phyloP scores from a whole-genome alignment of 2,888 invertebrate genomes.

The Seladonia tumulorum region DNA sequence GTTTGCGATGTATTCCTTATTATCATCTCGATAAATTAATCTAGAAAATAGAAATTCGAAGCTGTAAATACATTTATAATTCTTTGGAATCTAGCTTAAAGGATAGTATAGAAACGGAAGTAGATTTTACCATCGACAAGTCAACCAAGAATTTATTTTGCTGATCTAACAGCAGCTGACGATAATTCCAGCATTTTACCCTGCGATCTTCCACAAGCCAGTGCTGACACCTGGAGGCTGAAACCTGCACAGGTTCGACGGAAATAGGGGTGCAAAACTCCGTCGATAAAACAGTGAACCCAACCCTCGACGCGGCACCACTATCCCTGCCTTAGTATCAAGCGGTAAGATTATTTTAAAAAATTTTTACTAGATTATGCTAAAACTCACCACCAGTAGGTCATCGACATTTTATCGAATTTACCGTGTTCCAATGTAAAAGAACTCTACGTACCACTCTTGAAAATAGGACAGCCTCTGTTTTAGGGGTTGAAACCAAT shows the following conservation, averaged over 20 bases:
- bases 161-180: neutral
- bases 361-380: neutral
- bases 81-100: neutral
- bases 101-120: neutral
- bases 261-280: slow-evolving; percentile 25
- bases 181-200: neutral
- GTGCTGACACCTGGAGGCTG: slow-evolving; percentile 43
- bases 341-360: slow-evolving; percentile 19
- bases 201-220: neutral
- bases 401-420: neutral
- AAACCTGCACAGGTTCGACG: fast-evolving
- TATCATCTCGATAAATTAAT: neutral
- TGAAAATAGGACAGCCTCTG: neutral
- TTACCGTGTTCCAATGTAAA: slow-evolving; percentile 10
- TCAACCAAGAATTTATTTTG: neutral
- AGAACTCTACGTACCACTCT: neutral
- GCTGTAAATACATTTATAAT: neutral
- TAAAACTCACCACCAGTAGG: neutral
- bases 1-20: neutral
- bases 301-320: neutral
- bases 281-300: slow-evolving; percentile 29
- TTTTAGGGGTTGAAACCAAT: neutral
- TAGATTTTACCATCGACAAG: neutral
- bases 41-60: neutral
- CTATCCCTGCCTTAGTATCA: neutral